Evolutionary conservation across 2,888 invertebrate species (phyloP).

Genomic region (Chromoteleia sp.): DNA sequence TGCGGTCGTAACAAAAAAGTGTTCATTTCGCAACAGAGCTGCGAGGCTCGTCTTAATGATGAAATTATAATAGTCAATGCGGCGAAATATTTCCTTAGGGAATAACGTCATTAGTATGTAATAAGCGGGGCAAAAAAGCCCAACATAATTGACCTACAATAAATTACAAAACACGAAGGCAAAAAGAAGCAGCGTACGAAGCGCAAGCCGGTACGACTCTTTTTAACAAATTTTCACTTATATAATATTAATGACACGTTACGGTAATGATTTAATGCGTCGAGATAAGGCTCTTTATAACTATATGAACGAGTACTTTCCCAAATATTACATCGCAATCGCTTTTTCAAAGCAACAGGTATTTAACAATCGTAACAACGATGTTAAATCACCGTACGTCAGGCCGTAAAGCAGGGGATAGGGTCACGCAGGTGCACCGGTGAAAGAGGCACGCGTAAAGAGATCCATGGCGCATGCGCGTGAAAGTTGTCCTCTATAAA

Average conservation of each 20-base stretch:
- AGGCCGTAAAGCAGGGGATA: constrained; percentile 48
- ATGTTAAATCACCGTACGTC: constrained; percentile 68
- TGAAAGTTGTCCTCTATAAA: constrained; percentile 69
- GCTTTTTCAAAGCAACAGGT: constrained; percentile 67
- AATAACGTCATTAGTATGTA: constrained; percentile 52
- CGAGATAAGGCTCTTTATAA: constrained; percentile 41
- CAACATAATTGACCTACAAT: constrained; percentile 39
- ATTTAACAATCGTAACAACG: constrained; percentile 69
- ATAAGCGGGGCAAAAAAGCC: constrained; percentile 28
- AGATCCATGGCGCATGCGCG: constrained; percentile 71
- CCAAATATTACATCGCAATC: constrained; percentile 52
- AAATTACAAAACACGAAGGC: constrained; percentile 18
- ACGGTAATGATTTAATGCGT: constrained; percentile 58
- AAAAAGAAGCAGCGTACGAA: constrained; percentile 25
- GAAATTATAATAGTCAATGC: constrained; percentile 46
- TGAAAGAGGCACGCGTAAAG: constrained; percentile 72
- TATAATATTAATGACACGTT: constrained; percentile 55
- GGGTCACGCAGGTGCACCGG: constrained; percentile 71
- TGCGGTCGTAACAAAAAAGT: constrained; percentile 10
- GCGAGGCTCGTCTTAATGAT: constrained; percentile 47
- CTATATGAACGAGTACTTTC: constrained; percentile 46
- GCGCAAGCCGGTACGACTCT: background rate
- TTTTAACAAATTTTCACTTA: constrained; percentile 26
- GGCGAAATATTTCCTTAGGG: constrained; percentile 40
- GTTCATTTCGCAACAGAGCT: background rate